These are phyloP conservation scores for Nematostella vectensis DNA, from an alignment of 92 coral and sea anemone species.

Conservation along the genomic window DNA sequence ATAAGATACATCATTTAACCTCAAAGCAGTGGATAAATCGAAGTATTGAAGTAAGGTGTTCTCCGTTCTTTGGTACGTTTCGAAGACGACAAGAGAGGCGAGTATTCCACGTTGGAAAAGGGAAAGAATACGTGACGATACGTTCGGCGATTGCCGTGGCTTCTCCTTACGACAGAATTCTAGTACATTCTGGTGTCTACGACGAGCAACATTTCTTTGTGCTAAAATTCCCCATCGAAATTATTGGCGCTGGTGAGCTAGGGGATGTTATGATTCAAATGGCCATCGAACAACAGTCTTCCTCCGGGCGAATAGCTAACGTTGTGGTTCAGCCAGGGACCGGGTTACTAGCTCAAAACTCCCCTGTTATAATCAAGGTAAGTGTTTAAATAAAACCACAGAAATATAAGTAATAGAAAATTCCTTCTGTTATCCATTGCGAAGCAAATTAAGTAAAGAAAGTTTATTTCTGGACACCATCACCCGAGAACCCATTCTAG, in stretches of 20 bases:
- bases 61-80: constrained; percentile 62
- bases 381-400: constrained; percentile 6
- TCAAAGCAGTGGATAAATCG: constrained; percentile 87
- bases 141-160: constrained; percentile 79
- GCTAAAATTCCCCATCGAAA: constrained; percentile 84
- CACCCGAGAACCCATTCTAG: too few relatives aligned
- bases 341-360: constrained; percentile 61
- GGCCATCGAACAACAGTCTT: constrained; percentile 83
- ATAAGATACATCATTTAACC: constrained; percentile 73
- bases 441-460: too few relatives aligned
- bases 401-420: too few relatives aligned
- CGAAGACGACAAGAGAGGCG: constrained; percentile 54
- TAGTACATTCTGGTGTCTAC: constrained; percentile 60
- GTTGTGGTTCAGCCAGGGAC: constrained; percentile 81
- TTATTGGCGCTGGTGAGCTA: constrained; percentile 69
- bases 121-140: constrained; percentile 48
- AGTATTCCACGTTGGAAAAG: constrained; percentile 68
- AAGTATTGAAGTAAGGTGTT: constrained; percentile 76
- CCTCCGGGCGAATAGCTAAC: constrained; percentile 71
- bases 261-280: constrained; percentile 75
- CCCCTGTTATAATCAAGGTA: constrained; percentile 86
- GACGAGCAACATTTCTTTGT: constrained; percentile 83
- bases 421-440: too few relatives aligned
- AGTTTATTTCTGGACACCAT: too few relatives aligned
- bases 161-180: constrained; percentile 82